These are phyloP conservation scores for Bursaphelenchus mucronatus DNA, from an alignment of 1,140 invertebrate genomes.

Conservation along the genomic window DNA sequence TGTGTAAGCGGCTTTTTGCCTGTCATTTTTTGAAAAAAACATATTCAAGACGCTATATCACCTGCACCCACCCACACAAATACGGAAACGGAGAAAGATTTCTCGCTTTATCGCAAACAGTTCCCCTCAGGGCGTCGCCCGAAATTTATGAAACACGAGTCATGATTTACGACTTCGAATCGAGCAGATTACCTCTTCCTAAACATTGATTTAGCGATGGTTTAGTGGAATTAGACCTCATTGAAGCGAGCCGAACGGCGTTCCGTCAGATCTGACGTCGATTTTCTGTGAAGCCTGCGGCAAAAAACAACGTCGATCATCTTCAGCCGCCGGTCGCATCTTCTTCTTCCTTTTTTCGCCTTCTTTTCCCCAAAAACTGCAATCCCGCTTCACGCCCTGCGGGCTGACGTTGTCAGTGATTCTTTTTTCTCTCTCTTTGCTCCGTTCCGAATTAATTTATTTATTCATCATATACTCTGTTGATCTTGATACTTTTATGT, in stretches of 20 bases:
- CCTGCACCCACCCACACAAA: no score
- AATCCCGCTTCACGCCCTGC: neutral
- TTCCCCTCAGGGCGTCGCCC: neutral
- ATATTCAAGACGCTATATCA: no score
- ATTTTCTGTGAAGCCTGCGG: slow-evolving; percentile 4
- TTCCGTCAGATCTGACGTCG: neutral
- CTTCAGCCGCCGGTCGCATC: slow-evolving; percentile 13
- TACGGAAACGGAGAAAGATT: no score
- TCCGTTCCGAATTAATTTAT: slow-evolving; percentile 4
- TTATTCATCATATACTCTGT: no score
- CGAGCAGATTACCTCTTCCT: neutral
- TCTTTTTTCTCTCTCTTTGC: slow-evolving; percentile 15
- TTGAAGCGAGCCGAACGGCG: neutral
- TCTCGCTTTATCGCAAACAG: no score
- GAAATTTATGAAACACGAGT: neutral
- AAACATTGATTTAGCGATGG: neutral
- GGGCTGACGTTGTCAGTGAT: slow-evolving; percentile 7
- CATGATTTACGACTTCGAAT: neutral
- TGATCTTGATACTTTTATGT: neutral
- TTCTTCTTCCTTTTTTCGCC: slow-evolving; percentile 9
- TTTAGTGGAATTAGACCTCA: neutral
- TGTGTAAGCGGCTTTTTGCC: no score
- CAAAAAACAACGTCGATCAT: neutral
- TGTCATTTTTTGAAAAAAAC: no score
- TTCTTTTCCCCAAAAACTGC: neutral